Percentiles rank a stretch among this genome's conserved stretches.
Evolutionary conservation across 2,888 invertebrate species (phyloP).

Genomic region (Chironomus tentans): DNA sequence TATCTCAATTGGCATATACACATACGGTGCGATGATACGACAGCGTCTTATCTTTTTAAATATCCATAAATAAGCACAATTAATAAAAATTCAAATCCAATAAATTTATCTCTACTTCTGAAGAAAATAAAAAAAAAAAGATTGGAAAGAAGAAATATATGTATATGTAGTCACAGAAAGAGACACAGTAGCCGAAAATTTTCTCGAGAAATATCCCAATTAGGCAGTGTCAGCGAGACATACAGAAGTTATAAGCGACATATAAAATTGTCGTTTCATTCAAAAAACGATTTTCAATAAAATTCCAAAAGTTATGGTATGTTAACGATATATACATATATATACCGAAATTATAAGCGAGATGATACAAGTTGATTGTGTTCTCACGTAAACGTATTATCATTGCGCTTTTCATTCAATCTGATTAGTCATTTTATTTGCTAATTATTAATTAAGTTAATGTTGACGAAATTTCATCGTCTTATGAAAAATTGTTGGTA

Average conservation of each 20-base stretch:
- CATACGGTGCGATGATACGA: slow-evolving; percentile 7
- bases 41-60: slow-evolving; percentile 15
- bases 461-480: no score
- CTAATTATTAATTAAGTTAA: no score
- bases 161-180: background rate
- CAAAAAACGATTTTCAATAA: slow-evolving; percentile 17
- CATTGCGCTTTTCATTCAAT: no score
- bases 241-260: slow-evolving; percentile 11
- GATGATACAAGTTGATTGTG: no score
- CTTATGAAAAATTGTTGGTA: no score
- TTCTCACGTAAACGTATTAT: no score
- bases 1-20: background rate
- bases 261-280: slow-evolving; percentile 17
- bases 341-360: no score
- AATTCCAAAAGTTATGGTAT: slow-evolving; percentile 16
- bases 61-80: slow-evolving; percentile 20
- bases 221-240: slow-evolving; percentile 18
- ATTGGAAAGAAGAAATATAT: no score
- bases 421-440: no score
- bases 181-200: slow-evolving; percentile 11
- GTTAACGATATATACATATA: background rate
- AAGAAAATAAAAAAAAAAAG: background rate
- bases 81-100: slow-evolving; percentile 26
- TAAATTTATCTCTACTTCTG: slow-evolving; percentile 5
- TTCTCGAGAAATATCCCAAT: slow-evolving; percentile 25